phyloP scores from a whole-genome alignment of 1,140 invertebrate genomes.

The Lutraria rhynchaena region DNA sequence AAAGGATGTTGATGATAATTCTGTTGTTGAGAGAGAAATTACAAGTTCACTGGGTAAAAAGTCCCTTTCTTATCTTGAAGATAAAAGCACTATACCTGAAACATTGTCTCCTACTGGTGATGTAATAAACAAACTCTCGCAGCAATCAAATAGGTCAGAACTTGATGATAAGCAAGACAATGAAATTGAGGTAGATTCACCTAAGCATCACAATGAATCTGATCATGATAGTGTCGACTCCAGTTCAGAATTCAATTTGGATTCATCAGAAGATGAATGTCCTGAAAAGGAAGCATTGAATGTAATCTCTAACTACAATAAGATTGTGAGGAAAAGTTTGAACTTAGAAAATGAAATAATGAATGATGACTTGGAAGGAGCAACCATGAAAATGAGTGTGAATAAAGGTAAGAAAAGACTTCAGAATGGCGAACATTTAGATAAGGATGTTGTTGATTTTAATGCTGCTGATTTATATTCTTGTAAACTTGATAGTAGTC shows the following conservation, averaged over 20 bases:
- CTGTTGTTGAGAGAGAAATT: not conserved
- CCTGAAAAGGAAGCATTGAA: conserved; percentile 22
- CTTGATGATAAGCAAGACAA: not conserved
- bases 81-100: not conserved
- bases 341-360: not conserved
- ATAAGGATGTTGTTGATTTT: too few relatives aligned
- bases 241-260: conserved; percentile 33
- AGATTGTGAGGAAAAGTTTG: conserved; percentile 15
- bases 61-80: not conserved
- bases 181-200: not conserved
- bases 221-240: conserved; percentile 4
- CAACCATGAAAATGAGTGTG: not conserved
- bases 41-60: not conserved
- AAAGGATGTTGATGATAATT: not conserved
- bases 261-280: conserved; percentile 33
- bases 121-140: not conserved
- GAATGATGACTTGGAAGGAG: not conserved
- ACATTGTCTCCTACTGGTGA: not conserved
- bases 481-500: conserved; percentile 32
- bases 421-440: too few relatives aligned
- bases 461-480: conserved; percentile 21
- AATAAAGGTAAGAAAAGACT: too few relatives aligned
- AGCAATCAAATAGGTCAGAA: not conserved
- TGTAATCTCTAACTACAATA: conserved; percentile 36
- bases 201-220: not conserved